Conservation (phyloP, 2,113 vertebrate species). For the Alouatta palliata region DNA sequence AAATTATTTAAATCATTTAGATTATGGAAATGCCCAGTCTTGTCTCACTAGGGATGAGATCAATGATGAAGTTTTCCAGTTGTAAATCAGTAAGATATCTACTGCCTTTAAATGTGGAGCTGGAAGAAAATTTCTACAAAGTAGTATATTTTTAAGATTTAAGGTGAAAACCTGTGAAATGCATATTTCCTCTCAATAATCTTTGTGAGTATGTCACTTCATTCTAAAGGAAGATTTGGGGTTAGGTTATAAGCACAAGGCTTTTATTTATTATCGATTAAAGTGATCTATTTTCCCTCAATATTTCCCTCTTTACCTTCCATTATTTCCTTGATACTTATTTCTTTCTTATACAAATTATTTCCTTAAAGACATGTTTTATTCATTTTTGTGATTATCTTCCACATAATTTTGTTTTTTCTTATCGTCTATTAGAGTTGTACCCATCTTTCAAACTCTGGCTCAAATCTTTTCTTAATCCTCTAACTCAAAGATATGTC, state of each 20-base stretch:
- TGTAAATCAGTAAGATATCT: neutral
- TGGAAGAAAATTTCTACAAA: neutral
- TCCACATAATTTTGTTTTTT: neutral
- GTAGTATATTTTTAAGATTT: neutral
- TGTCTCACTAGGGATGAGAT: neutral
- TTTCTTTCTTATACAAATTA: neutral
- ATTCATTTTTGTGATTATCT: neutral
- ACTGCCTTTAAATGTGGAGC: neutral
- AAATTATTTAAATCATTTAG: neutral
- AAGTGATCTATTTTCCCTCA: neutral
- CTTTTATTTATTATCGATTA: neutral
- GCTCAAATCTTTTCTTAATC: neutral
- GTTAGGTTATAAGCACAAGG: neutral
- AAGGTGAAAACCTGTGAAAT: neutral
- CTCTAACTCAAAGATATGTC: neutral
- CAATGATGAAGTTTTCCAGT: neutral
- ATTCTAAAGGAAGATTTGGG: neutral
- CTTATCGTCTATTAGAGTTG: neutral
- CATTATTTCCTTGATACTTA: neutral
- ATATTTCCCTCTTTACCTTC: neutral
- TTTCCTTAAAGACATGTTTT: neutral
- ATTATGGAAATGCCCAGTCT: neutral
- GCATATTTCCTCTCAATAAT: neutral
- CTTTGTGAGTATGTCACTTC: rapidly evolving
- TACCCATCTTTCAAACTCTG: neutral